phyloP scores from a whole-genome alignment of 2,888 invertebrate species.

The Drosophila limbata region DNA sequence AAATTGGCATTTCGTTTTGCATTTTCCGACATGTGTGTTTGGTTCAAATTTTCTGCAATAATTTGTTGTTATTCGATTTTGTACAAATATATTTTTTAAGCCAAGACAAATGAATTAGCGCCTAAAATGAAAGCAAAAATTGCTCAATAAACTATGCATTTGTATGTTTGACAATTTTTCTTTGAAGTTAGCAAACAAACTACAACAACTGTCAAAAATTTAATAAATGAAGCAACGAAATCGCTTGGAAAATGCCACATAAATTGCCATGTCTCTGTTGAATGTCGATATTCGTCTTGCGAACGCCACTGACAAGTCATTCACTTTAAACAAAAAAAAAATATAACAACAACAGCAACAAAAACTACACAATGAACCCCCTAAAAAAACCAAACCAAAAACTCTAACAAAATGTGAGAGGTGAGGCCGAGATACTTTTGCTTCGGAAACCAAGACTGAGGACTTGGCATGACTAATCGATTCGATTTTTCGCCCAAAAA shows the following conservation, averaged over 20 bases:
- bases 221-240: slow-evolving; percentile 71
- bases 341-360: slow-evolving; percentile 19
- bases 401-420: slow-evolving; percentile 58
- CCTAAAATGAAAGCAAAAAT: slow-evolving; percentile 37
- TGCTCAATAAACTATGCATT: slow-evolving; percentile 27
- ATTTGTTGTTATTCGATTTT: slow-evolving; percentile 41
- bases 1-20: slow-evolving; percentile 20
- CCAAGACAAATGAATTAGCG: slow-evolving; percentile 39
- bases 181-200: slow-evolving; percentile 10
- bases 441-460: slow-evolving; percentile 43
- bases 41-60: slow-evolving; percentile 8
- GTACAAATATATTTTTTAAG: slow-evolving; percentile 22
- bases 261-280: slow-evolving; percentile 65
- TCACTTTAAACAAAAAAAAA: slow-evolving; percentile 49
- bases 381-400: slow-evolving; percentile 17
- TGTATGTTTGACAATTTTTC: slow-evolving; percentile 24
- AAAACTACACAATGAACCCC: slow-evolving; percentile 30
- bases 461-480: slow-evolving; percentile 78
- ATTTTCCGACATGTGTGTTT: not conserved
- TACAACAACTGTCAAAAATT: slow-evolving; percentile 57
- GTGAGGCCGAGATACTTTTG: slow-evolving; percentile 47
- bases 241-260: slow-evolving; percentile 78
- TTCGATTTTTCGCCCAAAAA: slow-evolving; percentile 78
- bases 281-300: slow-evolving; percentile 58
- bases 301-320: slow-evolving; percentile 66